Evolutionary conservation across 2,113 vertebrate genomes (phyloP).

Genomic region (Colinus virginianus): DNA sequence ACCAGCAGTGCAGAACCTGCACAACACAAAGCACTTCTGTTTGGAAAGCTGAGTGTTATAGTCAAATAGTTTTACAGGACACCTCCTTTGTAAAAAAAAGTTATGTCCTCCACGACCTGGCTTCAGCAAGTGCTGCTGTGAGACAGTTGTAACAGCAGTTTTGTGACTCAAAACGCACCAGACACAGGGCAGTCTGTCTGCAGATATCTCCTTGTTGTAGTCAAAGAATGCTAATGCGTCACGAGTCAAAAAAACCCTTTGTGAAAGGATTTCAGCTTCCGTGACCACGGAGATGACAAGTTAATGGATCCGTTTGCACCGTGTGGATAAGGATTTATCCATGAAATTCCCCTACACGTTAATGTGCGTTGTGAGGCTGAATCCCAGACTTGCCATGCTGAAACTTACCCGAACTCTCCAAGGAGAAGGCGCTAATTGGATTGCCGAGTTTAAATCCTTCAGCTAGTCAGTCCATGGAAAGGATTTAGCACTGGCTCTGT

Average conservation of each 20-base stretch:
- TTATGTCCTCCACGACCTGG: neutral
- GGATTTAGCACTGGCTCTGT: slow-evolving; percentile 66
- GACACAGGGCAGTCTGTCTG: too few species aligned
- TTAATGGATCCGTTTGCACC: neutral
- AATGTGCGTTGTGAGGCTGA: slow-evolving; percentile 5
- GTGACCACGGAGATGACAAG: neutral
- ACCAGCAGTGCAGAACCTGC: neutral
- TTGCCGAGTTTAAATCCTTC: slow-evolving; percentile 61
- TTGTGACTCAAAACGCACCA: neutral
- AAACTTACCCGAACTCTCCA: slow-evolving; percentile 39
- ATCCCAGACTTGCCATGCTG: slow-evolving; percentile 13
- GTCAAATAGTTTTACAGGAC: neutral
- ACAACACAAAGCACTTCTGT: neutral
- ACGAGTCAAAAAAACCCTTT: neutral
- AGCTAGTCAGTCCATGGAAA: slow-evolving; percentile 33
- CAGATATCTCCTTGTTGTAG: neutral
- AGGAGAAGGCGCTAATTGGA: slow-evolving; percentile 65
- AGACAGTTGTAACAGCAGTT: neutral
- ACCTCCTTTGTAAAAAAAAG: neutral
- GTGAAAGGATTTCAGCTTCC: neutral
- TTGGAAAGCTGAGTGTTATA: neutral
- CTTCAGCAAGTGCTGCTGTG: neutral
- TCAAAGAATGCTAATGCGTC: neutral
- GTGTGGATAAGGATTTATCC: slow-evolving; percentile 5
- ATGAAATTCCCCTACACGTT: neutral